phyloP scores from a whole-genome alignment of 2,797 vertebrate species.

The Lerista edwardsae region DNA sequence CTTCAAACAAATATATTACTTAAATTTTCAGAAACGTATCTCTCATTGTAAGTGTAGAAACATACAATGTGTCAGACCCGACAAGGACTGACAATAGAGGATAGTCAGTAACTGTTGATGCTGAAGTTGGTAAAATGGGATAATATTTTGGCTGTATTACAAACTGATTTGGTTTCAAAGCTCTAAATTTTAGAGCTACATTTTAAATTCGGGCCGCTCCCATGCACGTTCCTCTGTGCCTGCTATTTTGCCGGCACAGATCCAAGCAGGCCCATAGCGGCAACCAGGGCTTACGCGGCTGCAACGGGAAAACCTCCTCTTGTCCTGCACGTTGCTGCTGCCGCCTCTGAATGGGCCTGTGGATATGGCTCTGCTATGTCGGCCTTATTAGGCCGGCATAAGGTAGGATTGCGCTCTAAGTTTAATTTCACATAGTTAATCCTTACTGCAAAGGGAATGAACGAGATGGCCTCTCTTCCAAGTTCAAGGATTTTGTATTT shows the following conservation, averaged over 20 bases:
- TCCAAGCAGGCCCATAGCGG: no score
- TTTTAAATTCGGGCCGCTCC: no score
- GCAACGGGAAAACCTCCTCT: no score
- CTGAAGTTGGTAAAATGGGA: slow-evolving; percentile 27
- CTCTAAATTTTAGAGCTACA: neutral
- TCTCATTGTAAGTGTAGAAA: neutral
- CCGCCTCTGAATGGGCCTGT: no score
- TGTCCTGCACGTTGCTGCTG: no score
- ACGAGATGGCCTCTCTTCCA: neutral
- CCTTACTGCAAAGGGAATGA: neutral
- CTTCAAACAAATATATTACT: neutral
- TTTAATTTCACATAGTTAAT: neutral
- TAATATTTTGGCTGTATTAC: neutral
- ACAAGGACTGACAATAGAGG: neutral
- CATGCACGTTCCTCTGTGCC: no score
- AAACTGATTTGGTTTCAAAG: slow-evolving; percentile 9
- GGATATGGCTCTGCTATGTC: no score
- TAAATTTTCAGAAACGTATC: neutral
- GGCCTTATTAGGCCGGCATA: no score
- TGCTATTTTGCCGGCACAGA: no score
- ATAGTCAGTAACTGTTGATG: slow-evolving; percentile 4
- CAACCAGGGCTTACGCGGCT: no score
- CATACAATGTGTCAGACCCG: no score
- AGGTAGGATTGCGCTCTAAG: no score
- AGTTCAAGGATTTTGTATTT: neutral